Conservation (phyloP, 2,888 invertebrate genomes). For the Yponomeuta evonymella region DNA sequence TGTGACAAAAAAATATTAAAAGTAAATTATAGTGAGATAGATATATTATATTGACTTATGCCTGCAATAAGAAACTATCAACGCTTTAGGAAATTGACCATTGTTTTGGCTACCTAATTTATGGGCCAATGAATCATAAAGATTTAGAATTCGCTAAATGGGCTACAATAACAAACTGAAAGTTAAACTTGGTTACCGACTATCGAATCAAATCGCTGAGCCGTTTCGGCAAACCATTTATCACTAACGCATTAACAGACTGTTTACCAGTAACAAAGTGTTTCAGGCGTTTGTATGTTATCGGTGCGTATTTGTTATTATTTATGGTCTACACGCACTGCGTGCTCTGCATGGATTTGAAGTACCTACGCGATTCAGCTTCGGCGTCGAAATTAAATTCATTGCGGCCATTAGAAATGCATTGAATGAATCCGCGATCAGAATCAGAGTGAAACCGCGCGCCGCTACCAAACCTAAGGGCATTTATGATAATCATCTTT, state of each 20-base stretch:
- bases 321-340: constrained; percentile 43
- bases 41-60: too few species aligned
- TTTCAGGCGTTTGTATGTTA: constrained; percentile 44
- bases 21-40: too few species aligned
- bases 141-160: not conserved
- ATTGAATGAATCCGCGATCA: not conserved
- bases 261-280: constrained; percentile 40
- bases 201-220: not conserved
- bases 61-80: not conserved
- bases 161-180: constrained; percentile 1
- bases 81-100: not conserved
- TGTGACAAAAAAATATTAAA: too few species aligned
- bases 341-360: not conserved
- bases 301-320: constrained; percentile 53
- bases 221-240: constrained; percentile 8
- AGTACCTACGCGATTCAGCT: not conserved
- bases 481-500: constrained; percentile 11
- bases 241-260: constrained; percentile 10
- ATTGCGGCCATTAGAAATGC: constrained; percentile 5
- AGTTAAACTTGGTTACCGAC: not conserved
- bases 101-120: constrained; percentile 1
- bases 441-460: too few species aligned
- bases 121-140: not conserved
- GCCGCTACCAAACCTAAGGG: constrained; percentile 1
- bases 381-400: not conserved